Percentiles rank a stretch among this genome's conserved stretches.
Evolutionary conservation across 1,140 invertebrate species (phyloP).

Genomic region (Drosophila bocki): DNA sequence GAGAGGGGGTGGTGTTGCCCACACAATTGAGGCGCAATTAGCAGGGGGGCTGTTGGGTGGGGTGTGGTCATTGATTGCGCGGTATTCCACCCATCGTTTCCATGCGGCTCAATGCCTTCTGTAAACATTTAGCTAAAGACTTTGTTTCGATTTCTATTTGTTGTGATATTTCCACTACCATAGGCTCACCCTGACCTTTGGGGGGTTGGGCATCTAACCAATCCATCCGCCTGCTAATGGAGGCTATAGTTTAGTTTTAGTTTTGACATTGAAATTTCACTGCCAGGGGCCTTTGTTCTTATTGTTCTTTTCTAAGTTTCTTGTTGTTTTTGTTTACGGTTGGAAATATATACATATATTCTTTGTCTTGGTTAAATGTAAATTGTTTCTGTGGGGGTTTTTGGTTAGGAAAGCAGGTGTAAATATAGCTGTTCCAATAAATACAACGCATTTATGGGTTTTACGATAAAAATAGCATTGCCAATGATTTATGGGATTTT

Average conservation of each 20-base stretch:
- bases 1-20: background rate
- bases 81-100: constrained; percentile 27
- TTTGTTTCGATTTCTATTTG: constrained; percentile 27
- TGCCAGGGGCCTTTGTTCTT: constrained; percentile 20
- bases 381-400: background rate
- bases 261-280: constrained; percentile 50
- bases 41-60: background rate
- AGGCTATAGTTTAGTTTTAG: background rate
- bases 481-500: constrained; percentile 6
- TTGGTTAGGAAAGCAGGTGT: background rate
- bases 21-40: constrained; percentile 45
- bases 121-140: constrained; percentile 28
- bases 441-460: constrained; percentile 8
- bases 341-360: constrained; percentile 2
- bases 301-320: background rate
- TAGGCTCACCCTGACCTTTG: constrained; percentile 41
- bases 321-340: background rate
- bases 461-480: background rate
- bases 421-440: constrained; percentile 6
- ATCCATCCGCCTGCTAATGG: constrained; percentile 11
- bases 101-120: background rate
- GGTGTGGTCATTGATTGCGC: constrained; percentile 39
- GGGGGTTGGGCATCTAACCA: background rate
- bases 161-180: constrained; percentile 23
- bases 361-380: constrained; percentile 13